A percentile compares a stretch with the other conserved stretches of the same genome.
Evolutionary conservation across 2,797 vertebrate genomes (phyloP).

Genomic region (Sebastes matsubarae): DNA sequence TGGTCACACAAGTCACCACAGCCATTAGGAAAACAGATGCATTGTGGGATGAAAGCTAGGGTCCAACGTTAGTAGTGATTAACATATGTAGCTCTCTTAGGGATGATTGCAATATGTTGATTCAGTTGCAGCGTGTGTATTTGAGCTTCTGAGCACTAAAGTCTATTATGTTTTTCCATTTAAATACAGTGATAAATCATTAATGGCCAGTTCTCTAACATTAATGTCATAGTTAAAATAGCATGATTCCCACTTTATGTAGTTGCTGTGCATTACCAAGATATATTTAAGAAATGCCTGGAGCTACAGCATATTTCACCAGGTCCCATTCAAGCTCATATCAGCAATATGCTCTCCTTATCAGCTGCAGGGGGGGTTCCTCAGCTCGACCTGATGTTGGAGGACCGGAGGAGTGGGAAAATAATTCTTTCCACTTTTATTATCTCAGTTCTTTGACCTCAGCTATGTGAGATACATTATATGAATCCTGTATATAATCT

Average conservation of each 20-base stretch:
- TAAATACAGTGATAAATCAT: neutral
- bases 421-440: neutral
- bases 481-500: neutral
- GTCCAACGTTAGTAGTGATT: constrained; percentile 18
- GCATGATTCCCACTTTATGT: neutral
- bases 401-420: neutral
- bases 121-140: neutral
- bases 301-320: neutral
- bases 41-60: constrained; percentile 37
- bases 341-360: neutral
- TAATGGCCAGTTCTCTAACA: neutral
- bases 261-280: neutral
- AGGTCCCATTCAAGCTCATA: neutral
- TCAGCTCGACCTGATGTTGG: neutral
- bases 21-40: constrained; percentile 49
- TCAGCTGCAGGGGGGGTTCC: neutral
- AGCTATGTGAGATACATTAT: neutral
- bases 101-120: constrained; percentile 4
- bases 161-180: neutral
- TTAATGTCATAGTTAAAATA: neutral
- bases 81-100: constrained; percentile 2
- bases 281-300: neutral
- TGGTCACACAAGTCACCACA: constrained; percentile 50
- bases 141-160: neutral
- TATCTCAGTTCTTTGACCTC: neutral